Percentiles rank a stretch among this genome's conserved stretches.
Conservation (phyloP, 2,888 invertebrate genomes). For the Heliconius ethilla region DNA sequence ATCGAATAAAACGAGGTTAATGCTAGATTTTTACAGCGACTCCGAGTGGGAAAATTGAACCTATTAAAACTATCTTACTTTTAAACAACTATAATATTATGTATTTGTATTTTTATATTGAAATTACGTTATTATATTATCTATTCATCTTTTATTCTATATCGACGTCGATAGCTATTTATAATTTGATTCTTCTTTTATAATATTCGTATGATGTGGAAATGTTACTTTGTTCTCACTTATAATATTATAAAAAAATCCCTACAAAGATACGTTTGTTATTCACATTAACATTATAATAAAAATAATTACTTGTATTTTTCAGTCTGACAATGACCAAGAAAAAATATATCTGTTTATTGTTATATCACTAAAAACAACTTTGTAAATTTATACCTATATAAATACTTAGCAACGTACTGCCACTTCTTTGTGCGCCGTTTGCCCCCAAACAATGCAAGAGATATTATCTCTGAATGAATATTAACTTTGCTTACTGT, state of each 20-base stretch:
- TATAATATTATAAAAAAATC: no score
- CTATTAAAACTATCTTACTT: no score
- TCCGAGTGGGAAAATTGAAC: no score
- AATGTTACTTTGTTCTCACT: background rate
- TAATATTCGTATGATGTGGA: constrained; percentile 13
- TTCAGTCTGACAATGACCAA: no score
- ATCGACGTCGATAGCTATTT: no score
- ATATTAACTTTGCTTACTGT: constrained; percentile 34
- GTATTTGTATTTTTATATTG: background rate
- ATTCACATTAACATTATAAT: no score
- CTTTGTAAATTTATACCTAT: background rate
- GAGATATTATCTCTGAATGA: constrained; percentile 28
- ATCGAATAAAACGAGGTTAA: no score
- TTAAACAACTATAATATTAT: background rate
- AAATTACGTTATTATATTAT: background rate
- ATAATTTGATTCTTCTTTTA: constrained; percentile 10
- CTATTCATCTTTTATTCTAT: background rate
- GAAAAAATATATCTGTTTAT: no score
- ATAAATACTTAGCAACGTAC: constrained; percentile 9
- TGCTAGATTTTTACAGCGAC: no score
- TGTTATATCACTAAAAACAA: background rate
- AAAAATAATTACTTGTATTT: no score
- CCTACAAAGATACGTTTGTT: no score
- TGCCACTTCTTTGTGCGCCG: constrained; percentile 23
- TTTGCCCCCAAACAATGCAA: constrained; percentile 30